A percentile compares a stretch with the other conserved stretches of the same genome.
These are phyloP conservation scores for Diplodus sargus DNA, from an alignment of 2,797 vertebrate genomes.

Conservation along the genomic window DNA sequence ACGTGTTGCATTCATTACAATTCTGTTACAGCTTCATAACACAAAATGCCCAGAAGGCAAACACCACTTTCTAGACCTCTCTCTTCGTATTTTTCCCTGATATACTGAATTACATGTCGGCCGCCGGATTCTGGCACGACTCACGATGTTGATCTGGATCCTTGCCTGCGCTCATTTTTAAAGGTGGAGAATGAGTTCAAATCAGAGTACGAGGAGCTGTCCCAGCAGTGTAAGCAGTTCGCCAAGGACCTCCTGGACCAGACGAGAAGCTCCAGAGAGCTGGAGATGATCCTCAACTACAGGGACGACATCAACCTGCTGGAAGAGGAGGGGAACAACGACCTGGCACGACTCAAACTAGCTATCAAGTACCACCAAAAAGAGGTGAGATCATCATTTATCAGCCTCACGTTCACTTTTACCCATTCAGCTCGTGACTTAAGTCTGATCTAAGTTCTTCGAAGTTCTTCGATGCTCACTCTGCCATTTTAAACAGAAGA, in stretches of 20 bases:
- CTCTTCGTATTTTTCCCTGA: background rate
- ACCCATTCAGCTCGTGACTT: background rate
- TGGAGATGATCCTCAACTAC: slow-evolving; percentile 98
- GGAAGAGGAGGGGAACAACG: slow-evolving; percentile 93
- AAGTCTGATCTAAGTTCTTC: background rate
- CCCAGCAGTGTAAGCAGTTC: slow-evolving; percentile 95
- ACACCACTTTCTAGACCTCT: background rate
- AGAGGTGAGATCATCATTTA: slow-evolving; percentile 85
- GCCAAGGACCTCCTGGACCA: slow-evolving; percentile 98
- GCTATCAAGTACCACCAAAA: slow-evolving; percentile 99
- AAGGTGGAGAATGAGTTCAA: slow-evolving; percentile 97
- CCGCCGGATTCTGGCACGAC: background rate
- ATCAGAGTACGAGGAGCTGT: slow-evolving; percentile 96
- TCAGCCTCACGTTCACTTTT: background rate
- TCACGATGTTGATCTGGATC: background rate
- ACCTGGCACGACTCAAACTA: slow-evolving; percentile 94
- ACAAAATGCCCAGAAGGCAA: slow-evolving; percentile 7
- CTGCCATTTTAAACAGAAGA: background rate
- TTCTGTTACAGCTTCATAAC: background rate
- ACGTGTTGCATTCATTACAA: background rate
- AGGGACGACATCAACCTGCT: slow-evolving; percentile 91
- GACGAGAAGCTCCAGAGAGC: slow-evolving; percentile 96
- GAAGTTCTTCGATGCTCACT: background rate
- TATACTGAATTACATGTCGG: background rate
- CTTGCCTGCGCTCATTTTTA: background rate